phyloP scores from a whole-genome alignment of 2,888 invertebrate genomes.

The Parnassius smintheus region DNA sequence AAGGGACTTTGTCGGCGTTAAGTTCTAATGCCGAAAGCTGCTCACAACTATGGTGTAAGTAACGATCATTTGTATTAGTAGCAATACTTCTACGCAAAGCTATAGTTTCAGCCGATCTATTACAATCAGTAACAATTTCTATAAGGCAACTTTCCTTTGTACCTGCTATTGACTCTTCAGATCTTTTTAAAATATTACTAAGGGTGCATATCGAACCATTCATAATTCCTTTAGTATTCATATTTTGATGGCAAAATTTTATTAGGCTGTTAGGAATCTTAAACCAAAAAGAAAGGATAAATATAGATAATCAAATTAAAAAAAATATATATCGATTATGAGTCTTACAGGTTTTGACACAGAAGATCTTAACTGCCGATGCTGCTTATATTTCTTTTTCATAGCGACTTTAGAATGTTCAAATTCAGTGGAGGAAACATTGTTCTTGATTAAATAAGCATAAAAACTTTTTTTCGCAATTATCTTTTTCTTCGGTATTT shows the following conservation, averaged over 20 bases:
- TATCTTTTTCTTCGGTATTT: constrained; percentile 10
- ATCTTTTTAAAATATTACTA: constrained; percentile 12
- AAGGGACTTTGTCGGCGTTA: constrained; percentile 44
- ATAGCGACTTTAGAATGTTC: constrained; percentile 30
- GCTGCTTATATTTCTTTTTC: constrained; percentile 34
- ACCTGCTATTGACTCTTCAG: constrained; percentile 39
- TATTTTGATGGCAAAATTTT: constrained; percentile 48
- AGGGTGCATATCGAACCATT: constrained; percentile 2
- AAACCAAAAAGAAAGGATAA: constrained; percentile 29
- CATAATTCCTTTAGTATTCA: constrained; percentile 29
- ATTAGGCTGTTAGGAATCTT: constrained; percentile 62
- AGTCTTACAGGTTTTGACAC: constrained; percentile 53
- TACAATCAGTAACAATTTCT: constrained; percentile 50
- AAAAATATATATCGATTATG: background rate
- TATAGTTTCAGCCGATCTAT: constrained; percentile 50
- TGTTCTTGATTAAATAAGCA: constrained; percentile 19
- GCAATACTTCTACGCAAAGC: constrained; percentile 54
- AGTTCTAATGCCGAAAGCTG: constrained; percentile 32
- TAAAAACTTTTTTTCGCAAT: constrained; percentile 18
- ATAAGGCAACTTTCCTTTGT: constrained; percentile 53
- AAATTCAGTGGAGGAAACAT: constrained; percentile 7
- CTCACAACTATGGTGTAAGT: constrained; percentile 1
- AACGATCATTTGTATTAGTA: constrained; percentile 44
- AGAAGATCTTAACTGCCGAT: constrained; percentile 33
- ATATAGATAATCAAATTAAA: background rate